Evolutionary conservation across 2,113 vertebrate species (phyloP).

Genomic region (Hirundichthys speculiger): DNA sequence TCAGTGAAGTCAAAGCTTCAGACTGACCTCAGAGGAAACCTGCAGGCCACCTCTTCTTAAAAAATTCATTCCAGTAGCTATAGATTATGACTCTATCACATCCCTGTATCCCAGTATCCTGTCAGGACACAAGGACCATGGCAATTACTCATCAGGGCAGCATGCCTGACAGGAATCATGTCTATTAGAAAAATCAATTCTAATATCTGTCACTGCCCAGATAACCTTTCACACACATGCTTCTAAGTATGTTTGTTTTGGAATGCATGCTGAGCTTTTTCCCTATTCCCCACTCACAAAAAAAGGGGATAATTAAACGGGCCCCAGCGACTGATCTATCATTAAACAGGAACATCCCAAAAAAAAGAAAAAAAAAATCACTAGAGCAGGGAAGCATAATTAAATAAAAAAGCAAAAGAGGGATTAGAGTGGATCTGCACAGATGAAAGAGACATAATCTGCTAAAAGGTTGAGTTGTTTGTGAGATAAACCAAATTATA

Average conservation of each 20-base stretch:
- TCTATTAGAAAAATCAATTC: constrained; percentile 66
- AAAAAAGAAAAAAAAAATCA: too few species aligned
- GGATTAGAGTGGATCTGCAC: not conserved
- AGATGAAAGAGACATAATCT: not conserved
- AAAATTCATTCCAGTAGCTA: constrained; percentile 15
- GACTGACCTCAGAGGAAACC: constrained; percentile 22
- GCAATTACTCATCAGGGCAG: constrained; percentile 31
- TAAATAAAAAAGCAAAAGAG: constrained; percentile 1
- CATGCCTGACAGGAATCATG: constrained; percentile 32
- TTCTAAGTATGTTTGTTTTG: constrained; percentile 47
- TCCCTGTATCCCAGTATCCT: not conserved
- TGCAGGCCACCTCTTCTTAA: constrained; percentile 1
- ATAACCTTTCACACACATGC: constrained; percentile 29
- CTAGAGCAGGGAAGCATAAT: not conserved
- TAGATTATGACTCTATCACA: constrained; percentile 22
- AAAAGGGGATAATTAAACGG: constrained; percentile 51
- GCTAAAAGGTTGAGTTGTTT: not conserved
- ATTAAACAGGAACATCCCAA: constrained; percentile 9
- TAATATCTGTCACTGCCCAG: constrained; percentile 50
- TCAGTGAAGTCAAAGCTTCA: constrained; percentile 30
- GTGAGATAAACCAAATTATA: constrained; percentile 7
- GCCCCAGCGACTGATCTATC: constrained; percentile 43
- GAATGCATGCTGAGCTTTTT: constrained; percentile 18
- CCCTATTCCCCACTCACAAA: constrained; percentile 19
- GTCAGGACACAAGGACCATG: constrained; percentile 4